phyloP scores from a whole-genome alignment of 2,888 invertebrate species.

The Leptinotarsa haldemani region DNA sequence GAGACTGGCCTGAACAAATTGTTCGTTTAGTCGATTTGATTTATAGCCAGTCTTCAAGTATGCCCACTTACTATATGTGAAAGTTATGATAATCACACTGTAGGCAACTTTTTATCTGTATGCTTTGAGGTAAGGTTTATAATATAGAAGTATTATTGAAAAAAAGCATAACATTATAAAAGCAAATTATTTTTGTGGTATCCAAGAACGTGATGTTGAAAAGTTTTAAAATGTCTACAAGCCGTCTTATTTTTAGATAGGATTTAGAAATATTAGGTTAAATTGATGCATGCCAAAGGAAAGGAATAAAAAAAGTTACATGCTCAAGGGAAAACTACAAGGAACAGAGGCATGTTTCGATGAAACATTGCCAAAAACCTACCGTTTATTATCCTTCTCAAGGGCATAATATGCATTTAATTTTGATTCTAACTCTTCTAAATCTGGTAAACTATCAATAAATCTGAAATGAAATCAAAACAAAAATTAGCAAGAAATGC shows the following conservation, averaged over 20 bases:
- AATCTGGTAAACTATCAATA: conserved; percentile 77
- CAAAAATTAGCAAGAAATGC: conserved; percentile 26
- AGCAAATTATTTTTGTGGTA: too few relatives aligned
- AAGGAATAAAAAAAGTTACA: not conserved
- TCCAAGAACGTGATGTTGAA: too few relatives aligned
- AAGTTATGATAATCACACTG: too few relatives aligned
- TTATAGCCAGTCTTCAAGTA: too few relatives aligned
- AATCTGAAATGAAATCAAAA: conserved; percentile 65
- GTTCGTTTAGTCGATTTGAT: too few relatives aligned
- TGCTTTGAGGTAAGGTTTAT: too few relatives aligned
- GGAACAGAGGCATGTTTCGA: conserved; percentile 64
- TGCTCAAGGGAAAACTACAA: conserved; percentile 21
- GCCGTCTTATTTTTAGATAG: not conserved
- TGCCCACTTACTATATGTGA: too few relatives aligned
- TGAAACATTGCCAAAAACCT: conserved; percentile 51
- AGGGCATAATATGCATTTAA: conserved; percentile 83
- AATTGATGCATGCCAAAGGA: not conserved
- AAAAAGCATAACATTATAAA: too few relatives aligned
- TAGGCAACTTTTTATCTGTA: too few relatives aligned
- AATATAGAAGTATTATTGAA: too few relatives aligned
- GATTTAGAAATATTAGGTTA: not conserved
- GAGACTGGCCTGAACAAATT: too few relatives aligned
- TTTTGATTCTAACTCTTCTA: conserved; percentile 82
- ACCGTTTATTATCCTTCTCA: conserved; percentile 75
- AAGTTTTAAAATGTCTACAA: not conserved